Percentiles rank a stretch among this genome's conserved stretches.
Evolutionary conservation across 2,888 invertebrate genomes (phyloP).

Genomic region (Brachypterus glaber): DNA sequence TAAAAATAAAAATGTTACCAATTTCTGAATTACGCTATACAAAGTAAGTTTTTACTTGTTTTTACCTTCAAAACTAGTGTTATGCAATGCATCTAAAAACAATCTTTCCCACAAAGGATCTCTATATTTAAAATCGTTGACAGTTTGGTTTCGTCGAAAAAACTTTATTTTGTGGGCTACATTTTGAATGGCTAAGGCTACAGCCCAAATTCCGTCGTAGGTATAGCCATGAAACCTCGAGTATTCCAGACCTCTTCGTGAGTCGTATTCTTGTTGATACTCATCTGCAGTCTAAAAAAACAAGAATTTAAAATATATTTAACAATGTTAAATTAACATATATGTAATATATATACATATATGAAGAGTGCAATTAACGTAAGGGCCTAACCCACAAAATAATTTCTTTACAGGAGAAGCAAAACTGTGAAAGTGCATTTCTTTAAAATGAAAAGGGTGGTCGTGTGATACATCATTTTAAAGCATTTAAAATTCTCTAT

Average conservation of each 20-base stretch:
- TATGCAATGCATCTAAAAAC: constrained; percentile 78
- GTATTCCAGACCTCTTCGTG: constrained; percentile 70
- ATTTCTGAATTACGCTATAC: background rate
- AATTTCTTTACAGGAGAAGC: no score
- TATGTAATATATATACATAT: no score
- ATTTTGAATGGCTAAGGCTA: constrained; percentile 88
- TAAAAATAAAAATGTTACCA: background rate
- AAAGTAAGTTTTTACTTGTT: background rate
- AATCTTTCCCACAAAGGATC: constrained; percentile 80
- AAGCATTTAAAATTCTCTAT: no score
- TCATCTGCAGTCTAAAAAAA: constrained; percentile 74
- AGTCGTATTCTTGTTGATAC: constrained; percentile 77
- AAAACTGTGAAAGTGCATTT: no score
- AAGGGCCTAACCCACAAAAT: no score
- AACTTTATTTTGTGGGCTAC: constrained; percentile 68
- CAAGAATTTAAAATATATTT: no score
- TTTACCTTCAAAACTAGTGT: constrained; percentile 91
- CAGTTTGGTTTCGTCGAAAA: constrained; percentile 64
- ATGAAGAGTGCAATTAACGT: no score
- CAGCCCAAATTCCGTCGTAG: constrained; percentile 97
- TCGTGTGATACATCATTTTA: no score
- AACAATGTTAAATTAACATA: no score
- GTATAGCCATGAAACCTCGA: constrained; percentile 96
- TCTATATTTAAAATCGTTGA: constrained; percentile 74
- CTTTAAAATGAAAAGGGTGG: no score